Conservation (phyloP, 2,113 vertebrate genomes). For the Peromyscus maniculatus region DNA sequence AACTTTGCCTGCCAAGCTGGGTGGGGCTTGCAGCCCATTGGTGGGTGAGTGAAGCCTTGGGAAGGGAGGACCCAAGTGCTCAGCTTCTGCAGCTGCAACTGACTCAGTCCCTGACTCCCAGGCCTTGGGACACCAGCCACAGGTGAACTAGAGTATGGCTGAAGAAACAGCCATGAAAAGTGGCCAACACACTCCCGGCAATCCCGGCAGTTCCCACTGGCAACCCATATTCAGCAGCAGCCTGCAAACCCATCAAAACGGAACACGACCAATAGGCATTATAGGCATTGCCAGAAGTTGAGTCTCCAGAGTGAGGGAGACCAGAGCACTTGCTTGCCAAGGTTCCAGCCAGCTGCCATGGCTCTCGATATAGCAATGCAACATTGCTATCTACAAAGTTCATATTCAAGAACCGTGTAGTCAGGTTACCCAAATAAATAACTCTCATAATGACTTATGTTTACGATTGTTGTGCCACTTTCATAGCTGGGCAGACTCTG, state of each 20-base stretch:
- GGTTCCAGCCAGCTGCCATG: neutral
- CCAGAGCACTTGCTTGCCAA: neutral
- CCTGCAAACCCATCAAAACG: constrained; percentile 56
- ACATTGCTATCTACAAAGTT: neutral
- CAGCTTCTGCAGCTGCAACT: neutral
- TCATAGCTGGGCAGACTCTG: no score
- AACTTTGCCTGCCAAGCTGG: neutral
- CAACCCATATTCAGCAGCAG: constrained; percentile 36
- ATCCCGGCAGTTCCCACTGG: neutral
- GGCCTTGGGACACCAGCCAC: neutral
- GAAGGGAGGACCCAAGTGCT: neutral
- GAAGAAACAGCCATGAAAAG: neutral
- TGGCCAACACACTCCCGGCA: constrained; percentile 16
- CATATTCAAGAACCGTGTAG: neutral
- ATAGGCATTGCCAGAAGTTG: neutral
- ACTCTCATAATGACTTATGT: neutral
- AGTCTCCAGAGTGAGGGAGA: constrained; percentile 8
- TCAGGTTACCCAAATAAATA: neutral
- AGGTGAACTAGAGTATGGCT: neutral
- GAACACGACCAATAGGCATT: neutral
- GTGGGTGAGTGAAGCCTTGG: neutral
- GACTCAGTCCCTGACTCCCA: neutral
- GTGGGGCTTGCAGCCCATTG: neutral
- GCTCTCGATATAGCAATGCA: neutral
- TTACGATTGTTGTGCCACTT: neutral